A percentile compares a stretch with the other conserved stretches of the same genome.
These are phyloP conservation scores for Adelges cooleyi DNA, from an alignment of 1,140 invertebrate genomes.

Conservation along the genomic window DNA sequence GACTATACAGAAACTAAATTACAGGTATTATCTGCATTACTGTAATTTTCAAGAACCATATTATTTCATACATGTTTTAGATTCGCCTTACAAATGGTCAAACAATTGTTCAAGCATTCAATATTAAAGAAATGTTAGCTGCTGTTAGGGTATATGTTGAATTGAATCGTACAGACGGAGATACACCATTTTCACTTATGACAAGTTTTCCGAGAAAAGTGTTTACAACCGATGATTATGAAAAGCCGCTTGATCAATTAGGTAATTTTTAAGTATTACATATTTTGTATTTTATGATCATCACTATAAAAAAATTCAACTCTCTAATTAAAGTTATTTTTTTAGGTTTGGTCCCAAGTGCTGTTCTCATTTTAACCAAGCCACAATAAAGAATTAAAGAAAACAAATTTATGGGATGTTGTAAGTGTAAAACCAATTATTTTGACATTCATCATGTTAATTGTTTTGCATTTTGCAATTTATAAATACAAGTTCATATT, in stretches of 20 bases:
- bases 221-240: constrained; percentile 75
- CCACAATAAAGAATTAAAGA: constrained; percentile 9
- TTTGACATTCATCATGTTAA: too few species aligned
- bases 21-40: constrained; percentile 43
- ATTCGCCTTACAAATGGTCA: constrained; percentile 55
- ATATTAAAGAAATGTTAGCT: constrained; percentile 74
- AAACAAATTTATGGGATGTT: too few species aligned
- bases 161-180: constrained; percentile 58
- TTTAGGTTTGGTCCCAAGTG: constrained; percentile 65
- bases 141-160: constrained; percentile 75
- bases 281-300: too few species aligned
- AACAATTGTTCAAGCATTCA: constrained; percentile 61
- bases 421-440: too few species aligned
- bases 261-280: constrained; percentile 44
- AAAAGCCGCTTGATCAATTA: constrained; percentile 66
- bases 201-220: constrained; percentile 77
- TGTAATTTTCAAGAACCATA: too few species aligned
- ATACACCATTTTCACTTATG: constrained; percentile 61
- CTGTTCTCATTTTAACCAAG: constrained; percentile 62
- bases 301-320: too few species aligned
- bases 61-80: too few species aligned
- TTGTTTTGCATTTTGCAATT: too few species aligned
- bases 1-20: constrained; percentile 52
- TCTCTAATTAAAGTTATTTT: too few species aligned
- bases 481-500: too few species aligned